Conservation (phyloP, 1,140 invertebrate species). For the Drosophila paulistorum region DNA sequence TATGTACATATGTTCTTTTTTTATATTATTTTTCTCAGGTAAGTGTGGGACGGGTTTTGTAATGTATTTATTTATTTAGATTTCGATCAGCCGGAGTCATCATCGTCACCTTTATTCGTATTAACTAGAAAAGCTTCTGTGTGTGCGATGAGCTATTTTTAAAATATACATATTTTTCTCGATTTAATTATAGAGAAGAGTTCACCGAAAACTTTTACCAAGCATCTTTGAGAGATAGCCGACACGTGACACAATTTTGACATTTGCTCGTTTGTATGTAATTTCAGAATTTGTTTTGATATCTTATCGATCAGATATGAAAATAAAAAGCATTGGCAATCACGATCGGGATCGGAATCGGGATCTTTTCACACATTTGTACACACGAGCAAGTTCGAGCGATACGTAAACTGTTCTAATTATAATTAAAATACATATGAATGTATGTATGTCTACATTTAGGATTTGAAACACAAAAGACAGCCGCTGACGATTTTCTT, state of each 20-base stretch:
- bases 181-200: conserved; percentile 41
- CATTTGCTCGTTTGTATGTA: conserved; percentile 13
- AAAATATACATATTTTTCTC: conserved; percentile 39
- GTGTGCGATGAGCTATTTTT: conserved; percentile 42
- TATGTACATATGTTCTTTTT: no score
- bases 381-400: conserved; percentile 1
- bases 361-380: not conserved
- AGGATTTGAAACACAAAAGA: conserved; percentile 28
- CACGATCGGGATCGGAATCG: conserved; percentile 3
- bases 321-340: conserved; percentile 2
- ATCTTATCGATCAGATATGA: not conserved
- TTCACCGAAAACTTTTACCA: conserved; percentile 20
- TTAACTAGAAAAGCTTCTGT: conserved; percentile 29
- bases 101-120: conserved; percentile 40
- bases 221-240: conserved; percentile 21
- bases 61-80: conserved; percentile 30
- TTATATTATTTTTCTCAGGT: not conserved
- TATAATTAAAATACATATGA: not conserved
- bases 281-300: conserved; percentile 15
- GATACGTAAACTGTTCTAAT: conserved; percentile 27
- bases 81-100: conserved; percentile 18
- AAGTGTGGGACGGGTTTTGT: not conserved
- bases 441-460: conserved; percentile 6
- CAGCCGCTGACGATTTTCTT: conserved; percentile 18
- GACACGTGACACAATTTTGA: conserved; percentile 39